Evolutionary conservation across 2,888 invertebrate species (phyloP), one percentile per base, ranked within the genome.

Genomic region (Sinopyrophorus schimmeli): DNA sequence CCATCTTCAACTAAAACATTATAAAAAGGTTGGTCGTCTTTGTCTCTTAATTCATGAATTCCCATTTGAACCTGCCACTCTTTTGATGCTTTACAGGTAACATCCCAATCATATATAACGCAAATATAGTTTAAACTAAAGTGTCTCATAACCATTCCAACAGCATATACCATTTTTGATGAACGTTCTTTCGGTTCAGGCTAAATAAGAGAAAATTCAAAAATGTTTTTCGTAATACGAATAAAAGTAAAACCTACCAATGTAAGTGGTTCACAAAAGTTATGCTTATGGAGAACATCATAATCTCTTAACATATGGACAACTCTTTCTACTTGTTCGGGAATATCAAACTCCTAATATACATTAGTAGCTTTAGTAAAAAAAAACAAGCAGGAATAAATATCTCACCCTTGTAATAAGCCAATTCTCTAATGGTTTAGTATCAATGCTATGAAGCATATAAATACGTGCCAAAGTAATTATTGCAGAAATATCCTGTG

Each of bases 121-220:
- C 87, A 86, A 27, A 73, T 72, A 63, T 86, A 87, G 51, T 80
- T 71, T 50, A 80, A 79, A 30, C 76, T 70, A 57, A 75, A 75
- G 64, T 88, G 86, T 39, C 72, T 77, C 79, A 87, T 85, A 11
- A 87, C 78, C 80, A 87, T 80, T 3, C 88, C 89, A 10, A 88
- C 80, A 0, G 84, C 82, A 65, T 75, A 87, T 57, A 75, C 70
- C 2, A 85, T 68, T 28, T 42, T 34, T 3, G 20, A 17, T 5
- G 49, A 42, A 7, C 62, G 52, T 10, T 14, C 20, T 16, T 50
- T 56, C 2, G 55, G 43, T 31, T 48, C 43, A 12, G 38, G 32
- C 61, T 61, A 40, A 10, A 53, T 51, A 24, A 16, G 24, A 35
- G 11, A 24, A 28, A 18, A 46, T 2, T 16, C 16, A 7, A 46